These are phyloP conservation scores for Melanchra persicariae DNA, from an alignment of 2,888 invertebrate genomes.

Conservation along the genomic window DNA sequence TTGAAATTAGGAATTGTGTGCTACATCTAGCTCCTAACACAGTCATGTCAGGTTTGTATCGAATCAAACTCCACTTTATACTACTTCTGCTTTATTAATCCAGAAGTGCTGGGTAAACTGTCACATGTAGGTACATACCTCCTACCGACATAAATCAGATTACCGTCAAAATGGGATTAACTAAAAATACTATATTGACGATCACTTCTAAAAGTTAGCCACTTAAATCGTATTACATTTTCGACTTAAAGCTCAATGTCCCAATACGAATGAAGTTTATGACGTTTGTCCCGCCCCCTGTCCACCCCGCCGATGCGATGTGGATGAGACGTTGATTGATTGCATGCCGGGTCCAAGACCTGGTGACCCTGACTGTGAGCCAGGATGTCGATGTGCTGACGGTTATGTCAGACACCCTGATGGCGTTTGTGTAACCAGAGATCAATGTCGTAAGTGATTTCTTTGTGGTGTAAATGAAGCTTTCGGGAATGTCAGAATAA, in stretches of 20 bases:
- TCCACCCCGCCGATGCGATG: constrained; percentile 67
- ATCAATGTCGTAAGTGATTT: constrained; percentile 65
- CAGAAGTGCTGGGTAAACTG: neutral
- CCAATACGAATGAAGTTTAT: constrained; percentile 63
- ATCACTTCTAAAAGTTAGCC: neutral
- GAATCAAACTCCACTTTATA: no score
- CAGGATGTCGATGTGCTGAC: constrained; percentile 73
- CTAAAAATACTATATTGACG: neutral
- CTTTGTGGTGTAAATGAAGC: neutral
- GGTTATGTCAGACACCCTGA: constrained; percentile 59
- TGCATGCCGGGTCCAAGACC: constrained; percentile 66
- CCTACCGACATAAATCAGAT: neutral
- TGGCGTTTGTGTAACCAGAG: constrained; percentile 63
- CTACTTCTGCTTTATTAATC: neutral
- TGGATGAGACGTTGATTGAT: constrained; percentile 60
- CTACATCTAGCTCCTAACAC: no score
- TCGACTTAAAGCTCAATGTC: constrained; percentile 55
- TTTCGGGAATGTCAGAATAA: neutral
- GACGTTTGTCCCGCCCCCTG: constrained; percentile 65
- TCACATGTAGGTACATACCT: neutral
- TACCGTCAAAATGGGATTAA: neutral
- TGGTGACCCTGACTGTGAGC: constrained; percentile 69
- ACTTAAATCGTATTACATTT: neutral
- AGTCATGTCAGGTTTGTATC: neutral
- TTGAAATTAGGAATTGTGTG: no score